phyloP scores from a whole-genome alignment of 2,113 vertebrate genomes.

The Xenopus laevis region DNA sequence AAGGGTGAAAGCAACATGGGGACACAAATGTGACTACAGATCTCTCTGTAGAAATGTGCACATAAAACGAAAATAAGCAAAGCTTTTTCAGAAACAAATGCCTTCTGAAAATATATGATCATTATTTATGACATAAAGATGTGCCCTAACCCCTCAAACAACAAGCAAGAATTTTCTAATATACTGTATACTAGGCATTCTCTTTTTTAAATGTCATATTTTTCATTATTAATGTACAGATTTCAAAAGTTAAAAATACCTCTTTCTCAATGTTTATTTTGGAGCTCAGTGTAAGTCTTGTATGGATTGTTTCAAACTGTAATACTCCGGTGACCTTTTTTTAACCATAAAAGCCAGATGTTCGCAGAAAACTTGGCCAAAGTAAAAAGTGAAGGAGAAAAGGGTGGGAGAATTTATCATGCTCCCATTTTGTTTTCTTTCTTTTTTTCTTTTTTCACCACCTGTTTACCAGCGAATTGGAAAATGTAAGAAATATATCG shows the following conservation, averaged over 20 bases:
- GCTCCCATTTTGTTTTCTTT: constrained; percentile 34
- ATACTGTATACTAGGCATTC: neutral
- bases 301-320: constrained; percentile 16
- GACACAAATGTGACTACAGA: too few relatives aligned
- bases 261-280: constrained; percentile 22
- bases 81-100: too few relatives aligned
- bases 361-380: constrained; percentile 7
- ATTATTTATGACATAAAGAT: too few relatives aligned
- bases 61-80: too few relatives aligned
- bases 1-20: too few relatives aligned
- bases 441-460: constrained; percentile 11
- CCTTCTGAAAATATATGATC: too few relatives aligned
- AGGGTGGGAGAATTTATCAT: constrained; percentile 13
- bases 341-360: constrained; percentile 24
- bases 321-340: constrained; percentile 14
- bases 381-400: constrained; percentile 13
- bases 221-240: constrained; percentile 10
- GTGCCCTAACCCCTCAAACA: neutral
- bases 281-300: neutral
- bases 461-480: constrained; percentile 31
- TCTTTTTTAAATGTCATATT: constrained; percentile 8
- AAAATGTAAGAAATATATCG: constrained; percentile 11
- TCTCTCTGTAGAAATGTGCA: too few relatives aligned
- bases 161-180: constrained; percentile 1
- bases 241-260: constrained; percentile 14